These are phyloP conservation scores for Temnothorax unifasciatus DNA, from an alignment of 2,888 invertebrate species.

Conservation along the genomic window DNA sequence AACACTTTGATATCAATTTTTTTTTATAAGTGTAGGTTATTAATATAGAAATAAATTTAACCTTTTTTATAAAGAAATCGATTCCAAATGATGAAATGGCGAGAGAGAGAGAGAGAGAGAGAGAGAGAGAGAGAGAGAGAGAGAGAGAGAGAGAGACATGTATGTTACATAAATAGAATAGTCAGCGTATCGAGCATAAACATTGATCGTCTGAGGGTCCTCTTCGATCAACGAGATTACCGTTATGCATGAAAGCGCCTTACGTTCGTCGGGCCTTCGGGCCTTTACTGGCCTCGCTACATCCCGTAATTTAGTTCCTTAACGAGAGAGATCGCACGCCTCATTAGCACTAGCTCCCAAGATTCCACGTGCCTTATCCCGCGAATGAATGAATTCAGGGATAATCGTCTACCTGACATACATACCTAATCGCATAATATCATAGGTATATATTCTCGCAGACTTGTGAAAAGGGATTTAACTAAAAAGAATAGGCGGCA, in stretches of 20 bases:
- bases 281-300: constrained; percentile 60
- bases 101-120: neutral
- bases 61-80: neutral
- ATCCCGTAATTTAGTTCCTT: constrained; percentile 79
- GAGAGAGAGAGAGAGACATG: neutral
- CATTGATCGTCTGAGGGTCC: constrained; percentile 47
- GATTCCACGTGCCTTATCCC: constrained; percentile 61
- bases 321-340: constrained; percentile 79
- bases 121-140: neutral
- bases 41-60: neutral
- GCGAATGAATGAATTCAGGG: constrained; percentile 21
- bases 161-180: neutral
- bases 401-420: neutral
- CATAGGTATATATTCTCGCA: neutral
- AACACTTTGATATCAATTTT: neutral
- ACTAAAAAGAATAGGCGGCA: neutral
- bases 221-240: constrained; percentile 62
- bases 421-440: neutral
- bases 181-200: neutral
- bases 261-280: constrained; percentile 51
- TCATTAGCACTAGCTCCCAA: constrained; percentile 73
- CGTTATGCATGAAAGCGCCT: constrained; percentile 63
- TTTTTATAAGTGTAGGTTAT: neutral
- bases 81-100: neutral
- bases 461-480: neutral